A percentile compares a stretch with the other conserved stretches of the same genome.
Conservation (phyloP, 2,888 invertebrate species). For the Xanthia togata region DNA sequence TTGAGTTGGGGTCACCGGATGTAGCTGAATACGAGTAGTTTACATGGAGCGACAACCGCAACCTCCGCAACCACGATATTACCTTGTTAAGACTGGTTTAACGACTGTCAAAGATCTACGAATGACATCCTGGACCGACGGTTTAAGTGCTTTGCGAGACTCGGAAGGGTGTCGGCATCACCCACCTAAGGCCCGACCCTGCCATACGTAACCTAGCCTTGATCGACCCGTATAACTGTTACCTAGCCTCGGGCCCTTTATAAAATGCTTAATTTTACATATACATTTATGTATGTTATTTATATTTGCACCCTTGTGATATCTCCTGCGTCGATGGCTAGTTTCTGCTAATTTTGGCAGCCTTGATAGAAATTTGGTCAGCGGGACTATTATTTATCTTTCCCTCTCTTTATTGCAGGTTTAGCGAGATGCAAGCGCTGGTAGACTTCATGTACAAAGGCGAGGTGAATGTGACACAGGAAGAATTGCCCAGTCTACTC, state of each 20-base stretch:
- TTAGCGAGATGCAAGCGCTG: constrained; percentile 96
- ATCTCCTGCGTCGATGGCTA: not conserved
- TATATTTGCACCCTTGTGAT: not conserved
- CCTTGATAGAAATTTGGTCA: not conserved
- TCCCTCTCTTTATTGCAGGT: constrained; percentile 78
- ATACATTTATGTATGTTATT: not conserved
- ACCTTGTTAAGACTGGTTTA: not conserved
- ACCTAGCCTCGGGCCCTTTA: not conserved
- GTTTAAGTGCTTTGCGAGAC: no score
- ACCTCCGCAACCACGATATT: not conserved
- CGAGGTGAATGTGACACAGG: constrained; percentile 96
- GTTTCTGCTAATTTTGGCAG: not conserved
- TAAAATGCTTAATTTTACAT: not conserved
- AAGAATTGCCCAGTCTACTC: constrained; percentile 94
- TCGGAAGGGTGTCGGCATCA: not conserved
- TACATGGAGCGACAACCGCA: not conserved
- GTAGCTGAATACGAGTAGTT: not conserved
- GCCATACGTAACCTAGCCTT: not conserved
- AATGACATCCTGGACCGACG: not conserved
- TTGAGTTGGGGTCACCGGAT: not conserved
- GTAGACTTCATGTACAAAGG: constrained; percentile 98
- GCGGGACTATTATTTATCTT: not conserved
- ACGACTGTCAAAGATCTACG: not conserved
- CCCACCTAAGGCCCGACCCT: not conserved
- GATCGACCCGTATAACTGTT: not conserved